Base-by-base conservation (phyloP, 1,140 invertebrate genomes). In the Metaphire vulgaris region DNA sequence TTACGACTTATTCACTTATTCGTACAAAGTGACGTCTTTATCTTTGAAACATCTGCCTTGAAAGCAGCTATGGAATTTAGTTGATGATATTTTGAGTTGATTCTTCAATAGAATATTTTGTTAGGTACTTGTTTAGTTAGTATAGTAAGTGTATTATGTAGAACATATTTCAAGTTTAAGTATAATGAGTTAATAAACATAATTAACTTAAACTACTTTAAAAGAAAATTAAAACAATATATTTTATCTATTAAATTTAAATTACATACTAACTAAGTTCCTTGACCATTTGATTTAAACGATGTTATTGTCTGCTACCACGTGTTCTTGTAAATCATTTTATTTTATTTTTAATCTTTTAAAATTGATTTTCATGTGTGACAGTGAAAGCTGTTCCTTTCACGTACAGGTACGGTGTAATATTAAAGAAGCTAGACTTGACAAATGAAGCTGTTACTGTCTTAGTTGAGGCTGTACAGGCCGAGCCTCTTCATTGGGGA, bases 401-500 rank as follows among this genome's bases (percentile, higher is more conserved):
- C n/a, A n/a, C n/a, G n/a, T 77, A 6, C 69, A 86, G 85, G 71
- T 87, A 96, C 87, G 96, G 95, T 2, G 90, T 98, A 33, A 91
- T 97, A 0, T 87, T 97, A 34, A 94, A 95, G 80, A 94, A 94
- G 81, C 83, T 98, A 68, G 92, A 95, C 79, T 86, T 97, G 6
- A 87, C 89, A 32, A 89, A 89, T 69, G 88, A 90, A 75, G 92
- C 94, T 0, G 88, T 91, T 32, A 90, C 93, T 79, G 89, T 93
- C 72, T 87, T 98, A 16, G 87, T 93, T 21, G 91, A 93, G 81
- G 89, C 94, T 30, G 89, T 95, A 0, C 88, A 90, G 74, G 88
- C 89, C 32, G 90, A 92, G 79, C 95, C 95, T 15, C 90, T 93
- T 80, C 89, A 95, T 76, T 98, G 96, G 96, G 91, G 92, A 72